A percentile compares a stretch with the other conserved stretches of the same genome.
Evolutionary conservation across 2,888 invertebrate genomes (phyloP).

Genomic region (Strigamia crassipes): DNA sequence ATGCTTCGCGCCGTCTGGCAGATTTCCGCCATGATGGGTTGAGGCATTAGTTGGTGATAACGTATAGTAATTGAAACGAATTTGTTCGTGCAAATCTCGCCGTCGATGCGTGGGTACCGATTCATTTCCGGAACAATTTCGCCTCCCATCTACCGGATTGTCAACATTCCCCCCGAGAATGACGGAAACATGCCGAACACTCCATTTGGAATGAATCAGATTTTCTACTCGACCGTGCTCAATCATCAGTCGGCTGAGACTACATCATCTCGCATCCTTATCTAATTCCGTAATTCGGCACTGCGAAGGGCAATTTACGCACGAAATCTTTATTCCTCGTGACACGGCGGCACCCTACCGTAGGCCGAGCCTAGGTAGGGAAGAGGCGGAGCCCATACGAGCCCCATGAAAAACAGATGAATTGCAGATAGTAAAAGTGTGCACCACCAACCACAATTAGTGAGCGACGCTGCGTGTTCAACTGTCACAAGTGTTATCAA

Average conservation of each 20-base stretch:
- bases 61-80: constrained; percentile 14
- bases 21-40: constrained; percentile 21
- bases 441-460: neutral
- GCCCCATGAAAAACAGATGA: constrained; percentile 1
- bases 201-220: neutral
- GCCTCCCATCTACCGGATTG: neutral
- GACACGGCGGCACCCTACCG: constrained; percentile 25
- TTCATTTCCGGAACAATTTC: constrained; percentile 3
- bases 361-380: constrained; percentile 44
- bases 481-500: constrained; percentile 7
- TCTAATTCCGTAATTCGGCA: neutral
- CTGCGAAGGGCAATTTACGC: neutral
- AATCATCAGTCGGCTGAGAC: neutral
- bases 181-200: neutral
- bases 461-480: neutral
- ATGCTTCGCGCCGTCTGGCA: neutral
- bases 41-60: neutral
- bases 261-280: neutral
- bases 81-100: neutral
- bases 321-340: neutral
- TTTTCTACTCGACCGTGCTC: neutral
- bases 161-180: constrained; percentile 21
- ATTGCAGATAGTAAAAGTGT: constrained; percentile 20
- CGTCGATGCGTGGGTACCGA: neutral
- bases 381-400: neutral